Conservation (phyloP, 2,113 vertebrate genomes). For the Tringa solitaria region DNA sequence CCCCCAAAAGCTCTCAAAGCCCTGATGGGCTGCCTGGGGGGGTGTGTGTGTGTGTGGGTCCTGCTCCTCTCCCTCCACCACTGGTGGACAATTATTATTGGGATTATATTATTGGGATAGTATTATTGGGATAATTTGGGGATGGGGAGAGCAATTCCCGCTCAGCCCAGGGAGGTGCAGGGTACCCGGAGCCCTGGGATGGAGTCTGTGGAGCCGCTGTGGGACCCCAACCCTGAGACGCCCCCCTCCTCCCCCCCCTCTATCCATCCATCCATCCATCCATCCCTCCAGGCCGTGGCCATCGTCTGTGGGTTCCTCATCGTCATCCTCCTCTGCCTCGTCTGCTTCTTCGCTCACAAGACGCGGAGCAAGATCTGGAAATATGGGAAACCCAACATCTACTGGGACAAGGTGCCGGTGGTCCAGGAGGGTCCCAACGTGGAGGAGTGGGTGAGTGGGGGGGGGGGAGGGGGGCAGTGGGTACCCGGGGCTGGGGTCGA, state of each 20-base stretch:
- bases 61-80: rapidly evolving
- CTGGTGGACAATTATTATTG: too few species aligned
- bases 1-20: neutral
- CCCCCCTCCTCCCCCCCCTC: neutral
- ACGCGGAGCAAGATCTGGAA: slow-evolving; percentile 85
- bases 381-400: slow-evolving; percentile 81
- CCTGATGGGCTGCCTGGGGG: neutral
- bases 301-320: slow-evolving; percentile 83
- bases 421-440: slow-evolving; percentile 72
- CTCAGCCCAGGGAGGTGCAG: neutral
- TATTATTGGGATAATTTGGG: neutral
- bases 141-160: neutral
- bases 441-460: slow-evolving; percentile 82
- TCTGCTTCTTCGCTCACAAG: slow-evolving; percentile 83
- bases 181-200: rapidly evolving
- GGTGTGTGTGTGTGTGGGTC: too few species aligned
- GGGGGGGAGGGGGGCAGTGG: too few species aligned
- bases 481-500: too few species aligned
- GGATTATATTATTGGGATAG: too few species aligned
- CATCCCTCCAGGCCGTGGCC: slow-evolving; percentile 73
- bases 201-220: neutral
- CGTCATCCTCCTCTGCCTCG: slow-evolving; percentile 75
- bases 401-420: slow-evolving; percentile 73
- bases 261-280: slow-evolving; percentile 2
- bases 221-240: neutral